Conservation (phyloP, 1,140 invertebrate species). For the Platorchestia sp. region DNA sequence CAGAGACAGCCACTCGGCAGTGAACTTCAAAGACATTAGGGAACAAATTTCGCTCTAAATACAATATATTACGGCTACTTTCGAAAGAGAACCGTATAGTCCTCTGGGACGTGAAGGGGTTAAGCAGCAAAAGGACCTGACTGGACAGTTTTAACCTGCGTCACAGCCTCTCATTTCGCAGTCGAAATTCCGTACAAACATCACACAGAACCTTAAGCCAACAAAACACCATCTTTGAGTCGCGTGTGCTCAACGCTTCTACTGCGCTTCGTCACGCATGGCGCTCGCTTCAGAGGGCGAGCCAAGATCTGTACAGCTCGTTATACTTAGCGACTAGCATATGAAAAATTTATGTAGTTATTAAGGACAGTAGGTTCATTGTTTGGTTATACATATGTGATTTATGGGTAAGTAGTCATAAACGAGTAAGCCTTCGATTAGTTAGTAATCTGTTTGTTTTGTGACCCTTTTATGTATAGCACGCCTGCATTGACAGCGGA, state of each 20-base stretch:
- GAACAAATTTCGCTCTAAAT: too few relatives aligned
- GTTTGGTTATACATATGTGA: not conserved
- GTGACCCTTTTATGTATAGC: not conserved
- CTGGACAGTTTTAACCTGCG: not conserved
- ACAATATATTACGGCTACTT: too few relatives aligned
- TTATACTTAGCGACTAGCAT: not conserved
- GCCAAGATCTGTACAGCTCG: not conserved
- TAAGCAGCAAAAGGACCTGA: too few relatives aligned
- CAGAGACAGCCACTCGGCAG: too few relatives aligned
- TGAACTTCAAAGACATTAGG: too few relatives aligned
- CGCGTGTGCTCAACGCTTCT: not conserved
- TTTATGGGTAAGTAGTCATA: not conserved
- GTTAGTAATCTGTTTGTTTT: not conserved
- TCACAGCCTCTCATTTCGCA: not conserved
- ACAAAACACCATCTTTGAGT: not conserved
- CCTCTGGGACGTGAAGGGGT: not conserved
- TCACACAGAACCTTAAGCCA: not conserved
- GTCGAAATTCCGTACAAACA: not conserved
- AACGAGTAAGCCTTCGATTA: not conserved
- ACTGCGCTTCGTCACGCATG: not conserved
- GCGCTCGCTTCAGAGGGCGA: not conserved
- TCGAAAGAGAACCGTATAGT: too few relatives aligned
- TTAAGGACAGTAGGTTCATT: not conserved
- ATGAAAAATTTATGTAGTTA: not conserved
- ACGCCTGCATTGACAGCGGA: not conserved